A percentile compares a stretch with the other conserved stretches of the same genome.
Evolutionary conservation across 2,797 vertebrate species (phyloP).

Genomic region (Thaleichthys pacificus): DNA sequence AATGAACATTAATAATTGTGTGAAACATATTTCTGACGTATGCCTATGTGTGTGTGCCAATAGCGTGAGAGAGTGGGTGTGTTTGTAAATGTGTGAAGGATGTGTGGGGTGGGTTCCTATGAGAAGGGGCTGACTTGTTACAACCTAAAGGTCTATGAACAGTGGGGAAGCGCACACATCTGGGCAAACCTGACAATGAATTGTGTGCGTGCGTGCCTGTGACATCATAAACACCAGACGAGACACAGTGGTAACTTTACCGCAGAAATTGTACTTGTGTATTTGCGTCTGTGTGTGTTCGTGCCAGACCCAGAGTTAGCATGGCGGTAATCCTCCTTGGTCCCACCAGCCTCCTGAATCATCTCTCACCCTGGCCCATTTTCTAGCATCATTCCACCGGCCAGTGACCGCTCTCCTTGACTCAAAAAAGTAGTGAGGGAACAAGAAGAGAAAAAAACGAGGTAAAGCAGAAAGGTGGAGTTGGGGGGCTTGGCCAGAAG

Average conservation of each 20-base stretch:
- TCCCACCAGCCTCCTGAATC: not conserved
- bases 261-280: not conserved
- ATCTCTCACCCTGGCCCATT: slow-evolving; percentile 3
- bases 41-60: no score
- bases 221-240: slow-evolving; percentile 2
- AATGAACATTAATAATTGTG: no score
- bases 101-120: no score
- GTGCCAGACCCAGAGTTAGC: not conserved
- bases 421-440: not conserved
- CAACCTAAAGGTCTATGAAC: no score
- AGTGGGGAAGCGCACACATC: no score
- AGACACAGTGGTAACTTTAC: not conserved
- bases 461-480: slow-evolving; percentile 3
- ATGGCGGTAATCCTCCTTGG: not conserved
- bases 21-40: no score
- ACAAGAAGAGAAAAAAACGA: not conserved
- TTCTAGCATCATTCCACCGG: not conserved
- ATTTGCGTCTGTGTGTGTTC: slow-evolving; percentile 3
- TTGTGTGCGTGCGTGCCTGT: slow-evolving; percentile 7
- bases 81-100: not conserved
- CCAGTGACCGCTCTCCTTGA: not conserved
- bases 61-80: not conserved
- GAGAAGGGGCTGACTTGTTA: no score
- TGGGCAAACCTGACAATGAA: no score
- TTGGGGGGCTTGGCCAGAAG: not conserved